These are phyloP conservation scores for Mormyrops boulengeri DNA, from an alignment of 2,797 vertebrate genomes.

Conservation along the genomic window DNA sequence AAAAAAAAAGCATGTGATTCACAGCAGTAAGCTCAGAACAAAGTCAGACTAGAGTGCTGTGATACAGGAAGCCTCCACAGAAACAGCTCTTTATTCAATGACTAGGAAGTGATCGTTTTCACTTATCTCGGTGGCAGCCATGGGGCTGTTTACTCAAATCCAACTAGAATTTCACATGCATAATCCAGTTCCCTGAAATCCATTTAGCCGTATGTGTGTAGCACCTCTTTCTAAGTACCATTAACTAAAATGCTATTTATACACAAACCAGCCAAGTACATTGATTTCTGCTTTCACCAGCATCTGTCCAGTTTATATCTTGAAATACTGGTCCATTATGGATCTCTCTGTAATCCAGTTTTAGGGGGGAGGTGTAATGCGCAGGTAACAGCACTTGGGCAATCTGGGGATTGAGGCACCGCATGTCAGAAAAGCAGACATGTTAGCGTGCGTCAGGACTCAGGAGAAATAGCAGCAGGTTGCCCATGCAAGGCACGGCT, in stretches of 20 bases:
- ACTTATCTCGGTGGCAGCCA: background rate
- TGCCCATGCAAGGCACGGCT: background rate
- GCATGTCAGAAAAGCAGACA: background rate
- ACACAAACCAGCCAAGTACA: background rate
- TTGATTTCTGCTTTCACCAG: background rate
- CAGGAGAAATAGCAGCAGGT: background rate
- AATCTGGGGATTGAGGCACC: background rate
- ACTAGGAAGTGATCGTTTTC: background rate
- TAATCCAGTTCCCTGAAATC: background rate
- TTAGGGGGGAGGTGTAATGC: no score
- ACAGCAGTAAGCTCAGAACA: background rate
- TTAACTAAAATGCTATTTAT: background rate
- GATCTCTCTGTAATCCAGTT: background rate
- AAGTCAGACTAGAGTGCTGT: background rate
- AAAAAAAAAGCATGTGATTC: background rate
- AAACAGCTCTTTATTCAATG: background rate
- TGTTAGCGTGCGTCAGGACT: background rate
- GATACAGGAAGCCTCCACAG: background rate
- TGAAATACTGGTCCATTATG: background rate
- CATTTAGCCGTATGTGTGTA: background rate
- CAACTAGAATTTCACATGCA: background rate
- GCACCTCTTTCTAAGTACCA: background rate
- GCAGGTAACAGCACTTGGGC: background rate
- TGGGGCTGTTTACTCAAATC: background rate
- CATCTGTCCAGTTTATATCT: background rate